Percentiles rank a stretch among this genome's conserved stretches.
Evolutionary conservation across 1,140 invertebrate species (phyloP).

Genomic region (Conus ventricosus): DNA sequence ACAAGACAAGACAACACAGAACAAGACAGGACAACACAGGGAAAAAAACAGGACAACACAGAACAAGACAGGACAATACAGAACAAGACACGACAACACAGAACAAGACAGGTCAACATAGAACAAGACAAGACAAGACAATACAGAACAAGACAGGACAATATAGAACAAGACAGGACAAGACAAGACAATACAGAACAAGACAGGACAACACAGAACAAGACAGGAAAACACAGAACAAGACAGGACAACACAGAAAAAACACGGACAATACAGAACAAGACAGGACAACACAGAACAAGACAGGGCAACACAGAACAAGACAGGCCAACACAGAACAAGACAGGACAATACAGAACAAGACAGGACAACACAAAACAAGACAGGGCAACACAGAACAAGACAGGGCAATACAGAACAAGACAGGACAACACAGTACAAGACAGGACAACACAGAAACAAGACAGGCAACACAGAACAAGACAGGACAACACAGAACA

Average conservation of each 20-base stretch:
- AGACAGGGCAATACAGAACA: neutral
- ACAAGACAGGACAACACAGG: neutral
- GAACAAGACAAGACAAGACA: too few species aligned
- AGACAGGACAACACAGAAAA: neutral
- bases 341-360: neutral
- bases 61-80: neutral
- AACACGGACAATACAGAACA: neutral
- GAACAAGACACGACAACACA: too few species aligned
- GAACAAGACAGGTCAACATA: too few species aligned
- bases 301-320: too few species aligned
- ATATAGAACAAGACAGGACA: too few species aligned
- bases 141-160: too few species aligned
- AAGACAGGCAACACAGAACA: too few species aligned
- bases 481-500: too few species aligned
- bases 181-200: too few species aligned
- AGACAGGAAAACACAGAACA: neutral
- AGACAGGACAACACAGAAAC: neutral
- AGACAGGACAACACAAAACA: neutral
- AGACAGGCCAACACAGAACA: neutral
- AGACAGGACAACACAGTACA: neutral
- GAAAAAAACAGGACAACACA: neutral
- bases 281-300: neutral
- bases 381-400: neutral
- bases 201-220: neutral
- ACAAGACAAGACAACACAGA: neutral